Evolutionary conservation across 2,888 invertebrate genomes (phyloP).

Genomic region (Apotomis capreana): DNA sequence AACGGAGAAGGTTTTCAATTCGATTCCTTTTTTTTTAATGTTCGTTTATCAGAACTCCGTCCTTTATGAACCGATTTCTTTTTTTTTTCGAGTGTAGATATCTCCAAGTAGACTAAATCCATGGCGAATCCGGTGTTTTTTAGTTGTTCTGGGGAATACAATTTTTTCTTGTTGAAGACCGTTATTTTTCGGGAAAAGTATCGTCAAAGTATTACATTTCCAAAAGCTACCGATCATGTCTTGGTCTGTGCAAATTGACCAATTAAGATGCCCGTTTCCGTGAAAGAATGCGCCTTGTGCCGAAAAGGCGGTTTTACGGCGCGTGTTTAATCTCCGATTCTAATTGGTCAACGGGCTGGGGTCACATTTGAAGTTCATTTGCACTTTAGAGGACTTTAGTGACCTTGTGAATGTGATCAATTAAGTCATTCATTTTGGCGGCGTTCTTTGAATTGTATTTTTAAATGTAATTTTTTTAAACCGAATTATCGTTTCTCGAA

Average conservation of each 20-base stretch:
- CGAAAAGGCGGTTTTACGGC: conserved; percentile 64
- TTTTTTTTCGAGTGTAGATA: no score
- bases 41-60: no score
- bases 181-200: no score
- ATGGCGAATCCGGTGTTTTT: no score
- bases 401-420: conserved; percentile 25
- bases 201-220: conserved; percentile 55
- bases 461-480: no score
- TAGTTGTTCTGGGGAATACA: no score
- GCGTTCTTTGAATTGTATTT: neutral
- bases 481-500: no score
- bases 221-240: conserved; percentile 69
- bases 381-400: conserved; percentile 34
- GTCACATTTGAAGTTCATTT: conserved; percentile 48
- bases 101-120: no score
- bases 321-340: conserved; percentile 74
- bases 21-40: no score
- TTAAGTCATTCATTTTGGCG: conserved; percentile 16
- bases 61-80: no score
- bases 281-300: conserved; percentile 71
- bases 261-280: conserved; percentile 72
- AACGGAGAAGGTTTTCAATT: no score
- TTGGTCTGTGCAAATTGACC: conserved; percentile 71
- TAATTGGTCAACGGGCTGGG: conserved; percentile 76
- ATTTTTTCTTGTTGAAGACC: no score